Base-by-base conservation (phyloP, 2,113 vertebrate genomes). In the Grallaria varia region DNA sequence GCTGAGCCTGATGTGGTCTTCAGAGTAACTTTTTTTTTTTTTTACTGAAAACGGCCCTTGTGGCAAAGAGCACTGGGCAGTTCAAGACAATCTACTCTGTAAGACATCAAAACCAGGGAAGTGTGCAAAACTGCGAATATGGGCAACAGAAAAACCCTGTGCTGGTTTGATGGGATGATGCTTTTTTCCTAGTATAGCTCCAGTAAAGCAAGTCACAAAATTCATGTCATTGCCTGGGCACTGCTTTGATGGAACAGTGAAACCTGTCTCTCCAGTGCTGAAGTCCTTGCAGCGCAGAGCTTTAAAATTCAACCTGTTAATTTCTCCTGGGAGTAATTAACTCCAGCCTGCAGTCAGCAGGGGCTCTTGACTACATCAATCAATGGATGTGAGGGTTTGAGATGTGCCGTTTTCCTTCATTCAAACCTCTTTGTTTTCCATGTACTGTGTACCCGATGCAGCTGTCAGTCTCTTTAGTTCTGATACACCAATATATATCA, bases 241-340 rank as follows among this genome's bases (percentile, higher is more conserved):
- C 10, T 14, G 8, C 60, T 88, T 74, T 44, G 56, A 81, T 68
- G 42, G 16, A 59, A 28, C 1, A 0, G 64, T 74, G 68, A 89
- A 86, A 80, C 37, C 14, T 77, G 14, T 73, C n/a, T 93, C 49
- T 69, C 45, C 64, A 45, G 2, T 69, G 67, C 66, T 10, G 2
- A 86, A 76, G 33, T 72, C 66, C 5, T 9, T n/a, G 49, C 53
- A 84, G 64, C 40, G 30, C n/a, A 62, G 50, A 95, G 59, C 64
- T 93, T 77, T 93, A 93, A 91, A 90, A 66, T 72, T 81, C 50
- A 52, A 75, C 64, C n/a, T 59, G 37, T 40, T 84, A 67, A 81
- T 89, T 93, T 86, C 72, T 93, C 30, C 42, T 91, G 84, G 72
- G 76, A 91, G 93, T 73, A 81, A 89, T 89, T 95, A 81, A 76